Evolutionary conservation across 1,140 invertebrate species (phyloP), one percentile per base, ranked within the genome.

Genomic region (Formica selysi): DNA sequence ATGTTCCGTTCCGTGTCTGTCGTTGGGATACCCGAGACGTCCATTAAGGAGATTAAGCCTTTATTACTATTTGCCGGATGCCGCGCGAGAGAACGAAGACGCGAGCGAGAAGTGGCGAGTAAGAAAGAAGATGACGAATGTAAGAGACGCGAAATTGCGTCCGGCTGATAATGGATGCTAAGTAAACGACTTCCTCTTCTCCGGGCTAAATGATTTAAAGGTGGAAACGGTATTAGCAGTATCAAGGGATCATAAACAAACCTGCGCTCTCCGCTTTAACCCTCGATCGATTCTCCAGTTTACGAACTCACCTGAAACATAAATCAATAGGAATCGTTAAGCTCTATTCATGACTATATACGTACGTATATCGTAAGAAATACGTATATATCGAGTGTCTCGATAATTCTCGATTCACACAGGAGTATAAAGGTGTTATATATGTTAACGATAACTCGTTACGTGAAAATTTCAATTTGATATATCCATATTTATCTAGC

Each of bases 21-120:
- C 64, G 64, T 7, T 8, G 32, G 8, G 61, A 57, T 68, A 48
- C 59, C 51, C n/a, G 74, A 89, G 80, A 85, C 76, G 64, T 87
- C 70, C 59, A 68, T 64, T 81, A 86, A 88, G 87, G 74, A 90
- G 88, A 90, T 90, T 90, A 90, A 90, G 68, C 73, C 68, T 87
- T 89, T 71, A 84, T 80, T 83, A 74, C 67, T 73, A 83, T 48
- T 83, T 83, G 79, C 54, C 51, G 62, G 76, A 70, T 61, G 67
- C 32, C 51, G 65, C 65, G 65, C 19, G 36, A 16, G 11, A 38
- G 59, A 76, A 64, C 26, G 16, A 81, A 19, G 32, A 32, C 54
- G 51, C 57, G 62, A 54, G 78, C 13, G n/a, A 76, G 64, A 48
- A 10, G 51, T 16, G 32, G 26, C 38, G 62, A 57, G 41, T 68